These are phyloP conservation scores for Sinocyclocheilus anophthalmus DNA, from an alignment of 2,113 vertebrate genomes.

Conservation along the genomic window DNA sequence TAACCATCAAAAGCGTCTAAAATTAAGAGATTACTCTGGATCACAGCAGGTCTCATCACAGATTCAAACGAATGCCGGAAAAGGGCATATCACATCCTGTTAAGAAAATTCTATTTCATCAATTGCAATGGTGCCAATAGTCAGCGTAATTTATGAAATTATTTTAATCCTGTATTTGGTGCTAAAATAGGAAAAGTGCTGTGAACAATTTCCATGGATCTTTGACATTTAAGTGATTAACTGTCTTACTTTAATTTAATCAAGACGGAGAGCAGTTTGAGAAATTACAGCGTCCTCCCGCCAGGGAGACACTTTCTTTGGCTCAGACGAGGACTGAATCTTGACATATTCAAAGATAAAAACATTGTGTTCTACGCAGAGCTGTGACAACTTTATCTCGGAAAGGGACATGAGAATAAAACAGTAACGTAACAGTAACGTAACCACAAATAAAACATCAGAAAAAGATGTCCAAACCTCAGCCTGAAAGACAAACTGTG, in stretches of 20 bases:
- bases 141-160: conserved; percentile 39
- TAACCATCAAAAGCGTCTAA: background rate
- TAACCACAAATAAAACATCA: conserved; percentile 22
- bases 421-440: background rate
- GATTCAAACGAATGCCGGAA: conserved; percentile 29
- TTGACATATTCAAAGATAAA: background rate
- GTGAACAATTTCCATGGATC: conserved; percentile 35
- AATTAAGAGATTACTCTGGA: conserved; percentile 17
- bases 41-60: conserved; percentile 6
- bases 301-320: background rate
- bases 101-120: conserved; percentile 44
- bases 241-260: conserved; percentile 42
- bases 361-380: background rate
- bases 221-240: conserved; percentile 43
- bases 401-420: conserved; percentile 7
- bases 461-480: conserved; percentile 10
- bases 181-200: conserved; percentile 22
- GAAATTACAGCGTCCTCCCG: conserved; percentile 10
- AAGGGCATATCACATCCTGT: conserved; percentile 12
- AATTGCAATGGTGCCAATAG: conserved; percentile 23
- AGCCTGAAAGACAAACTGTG: conserved; percentile 1
- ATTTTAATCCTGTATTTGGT: conserved; percentile 20
- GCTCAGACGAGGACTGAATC: background rate
- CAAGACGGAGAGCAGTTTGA: background rate
- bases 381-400: conserved; percentile 29